These are phyloP conservation scores for Peromyscus nudipes DNA, from an alignment of 2,797 vertebrate species.

Conservation along the genomic window DNA sequence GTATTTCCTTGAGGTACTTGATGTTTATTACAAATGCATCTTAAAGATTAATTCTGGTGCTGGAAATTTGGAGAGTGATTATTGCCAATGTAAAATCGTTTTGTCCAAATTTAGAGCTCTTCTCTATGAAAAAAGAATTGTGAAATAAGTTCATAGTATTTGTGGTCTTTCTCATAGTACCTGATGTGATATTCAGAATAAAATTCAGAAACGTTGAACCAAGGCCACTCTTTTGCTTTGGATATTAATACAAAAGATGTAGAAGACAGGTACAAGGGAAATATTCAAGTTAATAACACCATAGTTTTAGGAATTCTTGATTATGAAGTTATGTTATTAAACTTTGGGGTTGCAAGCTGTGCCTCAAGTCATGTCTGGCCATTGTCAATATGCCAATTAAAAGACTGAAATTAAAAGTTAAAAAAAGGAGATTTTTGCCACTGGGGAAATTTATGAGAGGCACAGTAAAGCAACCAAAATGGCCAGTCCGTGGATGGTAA, in stretches of 20 bases:
- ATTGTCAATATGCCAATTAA: not conserved
- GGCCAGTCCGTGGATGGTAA: not conserved
- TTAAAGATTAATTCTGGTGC: conserved; percentile 9
- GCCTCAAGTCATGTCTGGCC: not conserved
- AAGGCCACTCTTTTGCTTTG: conserved; percentile 6
- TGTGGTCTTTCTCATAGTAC: not conserved
- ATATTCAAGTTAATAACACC: conserved; percentile 16
- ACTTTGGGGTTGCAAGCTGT: not conserved
- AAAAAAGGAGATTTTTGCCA: not conserved
- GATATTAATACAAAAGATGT: not conserved
- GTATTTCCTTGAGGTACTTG: not conserved
- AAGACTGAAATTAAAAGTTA: not conserved
- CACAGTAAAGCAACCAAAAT: not conserved
- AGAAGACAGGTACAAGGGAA: not conserved
- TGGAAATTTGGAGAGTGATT: conserved; percentile 2
- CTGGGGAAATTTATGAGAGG: not conserved
- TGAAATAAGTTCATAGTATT: not conserved
- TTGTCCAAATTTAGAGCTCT: not conserved
- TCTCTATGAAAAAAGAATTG: not conserved
- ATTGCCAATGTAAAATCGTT: not conserved
- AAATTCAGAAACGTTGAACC: not conserved
- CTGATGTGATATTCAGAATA: conserved; percentile 9
- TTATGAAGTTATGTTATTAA: not conserved
- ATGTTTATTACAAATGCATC: not conserved
- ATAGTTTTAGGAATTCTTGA: not conserved